phyloP scores from a whole-genome alignment of 2,113 vertebrate species.

The Leptobrachium leishanense region DNA sequence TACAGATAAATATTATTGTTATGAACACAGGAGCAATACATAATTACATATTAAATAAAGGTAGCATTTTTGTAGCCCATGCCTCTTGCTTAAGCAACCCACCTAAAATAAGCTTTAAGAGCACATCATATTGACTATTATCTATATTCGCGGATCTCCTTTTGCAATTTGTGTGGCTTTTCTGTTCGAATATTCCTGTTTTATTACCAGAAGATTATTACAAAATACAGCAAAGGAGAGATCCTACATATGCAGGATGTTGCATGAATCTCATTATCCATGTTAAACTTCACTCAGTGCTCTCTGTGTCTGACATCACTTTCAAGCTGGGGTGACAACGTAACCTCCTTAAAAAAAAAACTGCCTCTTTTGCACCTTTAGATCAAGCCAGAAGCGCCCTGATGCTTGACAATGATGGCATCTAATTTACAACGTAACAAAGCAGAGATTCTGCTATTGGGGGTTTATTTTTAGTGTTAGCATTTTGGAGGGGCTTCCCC shows the following conservation, averaged over 20 bases:
- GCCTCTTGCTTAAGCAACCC: too few relatives aligned
- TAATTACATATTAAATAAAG: too few relatives aligned
- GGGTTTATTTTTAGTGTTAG: not conserved
- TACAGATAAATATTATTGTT: too few relatives aligned
- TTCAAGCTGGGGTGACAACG: not conserved
- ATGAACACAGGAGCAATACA: too few relatives aligned
- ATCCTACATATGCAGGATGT: not conserved
- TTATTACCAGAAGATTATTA: too few relatives aligned
- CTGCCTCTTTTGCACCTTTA: not conserved
- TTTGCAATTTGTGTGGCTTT: too few relatives aligned
- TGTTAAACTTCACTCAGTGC: not conserved
- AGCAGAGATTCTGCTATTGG: not conserved
- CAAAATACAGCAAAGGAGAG: not conserved
- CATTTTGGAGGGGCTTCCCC: not conserved
- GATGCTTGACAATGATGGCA: not conserved
- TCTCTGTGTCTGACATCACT: not conserved
- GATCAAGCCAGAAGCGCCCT: not conserved
- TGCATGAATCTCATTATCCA: not conserved
- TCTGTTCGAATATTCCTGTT: too few relatives aligned
- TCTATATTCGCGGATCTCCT: too few relatives aligned
- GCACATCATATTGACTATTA: too few relatives aligned
- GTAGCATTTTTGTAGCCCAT: too few relatives aligned
- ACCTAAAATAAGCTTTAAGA: too few relatives aligned
- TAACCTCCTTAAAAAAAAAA: not conserved
- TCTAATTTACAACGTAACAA: not conserved